Evolutionary conservation across 2,888 invertebrate genomes (phyloP).

Genomic region (Eristalinus aeneus): DNA sequence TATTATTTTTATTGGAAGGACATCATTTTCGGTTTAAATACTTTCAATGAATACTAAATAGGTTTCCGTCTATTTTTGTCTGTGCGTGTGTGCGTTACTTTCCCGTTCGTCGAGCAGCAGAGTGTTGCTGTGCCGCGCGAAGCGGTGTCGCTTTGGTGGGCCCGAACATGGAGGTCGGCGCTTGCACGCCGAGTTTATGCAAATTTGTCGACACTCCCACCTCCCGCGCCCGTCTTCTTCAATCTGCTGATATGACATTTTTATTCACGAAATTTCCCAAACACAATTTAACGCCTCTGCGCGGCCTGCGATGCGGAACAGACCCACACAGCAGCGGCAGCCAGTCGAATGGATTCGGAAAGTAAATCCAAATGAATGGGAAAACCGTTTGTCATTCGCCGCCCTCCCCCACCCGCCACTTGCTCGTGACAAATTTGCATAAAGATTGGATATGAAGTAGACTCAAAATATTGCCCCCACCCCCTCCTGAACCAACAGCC

Average conservation of each 20-base stretch:
- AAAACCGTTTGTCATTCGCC: constrained; percentile 62
- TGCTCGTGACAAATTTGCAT: constrained; percentile 59
- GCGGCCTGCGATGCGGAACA: constrained; percentile 23
- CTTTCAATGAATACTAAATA: constrained; percentile 71
- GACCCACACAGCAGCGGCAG: neutral
- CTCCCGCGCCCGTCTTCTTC: neutral
- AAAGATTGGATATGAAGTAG: constrained; percentile 57
- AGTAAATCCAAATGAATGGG: constrained; percentile 57
- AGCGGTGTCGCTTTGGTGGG: constrained; percentile 10
- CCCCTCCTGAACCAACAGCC: neutral
- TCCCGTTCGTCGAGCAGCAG: neutral
- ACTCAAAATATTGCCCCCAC: constrained; percentile 6
- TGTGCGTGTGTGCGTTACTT: neutral
- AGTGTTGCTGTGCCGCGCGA: neutral
- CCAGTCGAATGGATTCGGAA: constrained; percentile 30
- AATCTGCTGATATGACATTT: constrained; percentile 67
- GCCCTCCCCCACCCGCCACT: constrained; percentile 30
- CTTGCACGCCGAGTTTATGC: constrained; percentile 47
- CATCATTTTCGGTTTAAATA: constrained; percentile 70
- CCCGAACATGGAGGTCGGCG: constrained; percentile 19
- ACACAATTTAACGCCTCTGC: constrained; percentile 70
- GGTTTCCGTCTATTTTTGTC: constrained; percentile 37
- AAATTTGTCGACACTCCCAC: constrained; percentile 53
- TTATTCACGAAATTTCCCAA: constrained; percentile 53
- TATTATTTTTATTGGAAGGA: constrained; percentile 70